phyloP scores from a whole-genome alignment of 2,113 vertebrate species.

The Passer montanus region DNA sequence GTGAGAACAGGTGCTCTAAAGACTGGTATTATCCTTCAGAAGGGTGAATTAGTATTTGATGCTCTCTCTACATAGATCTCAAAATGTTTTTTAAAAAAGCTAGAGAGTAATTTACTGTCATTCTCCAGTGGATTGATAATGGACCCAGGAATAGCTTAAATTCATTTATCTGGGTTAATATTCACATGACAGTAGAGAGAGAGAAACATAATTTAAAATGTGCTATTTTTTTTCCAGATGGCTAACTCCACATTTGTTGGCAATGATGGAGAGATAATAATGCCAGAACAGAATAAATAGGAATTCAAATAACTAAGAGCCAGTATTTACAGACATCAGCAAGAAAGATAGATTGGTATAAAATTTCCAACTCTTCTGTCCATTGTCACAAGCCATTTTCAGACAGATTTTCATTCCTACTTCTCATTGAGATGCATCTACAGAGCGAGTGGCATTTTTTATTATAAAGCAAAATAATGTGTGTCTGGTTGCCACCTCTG shows the following conservation, averaged over 20 bases:
- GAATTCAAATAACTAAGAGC: not conserved
- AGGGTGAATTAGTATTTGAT: not conserved
- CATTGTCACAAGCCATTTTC: not conserved
- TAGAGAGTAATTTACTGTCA: not conserved
- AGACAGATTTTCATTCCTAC: not conserved
- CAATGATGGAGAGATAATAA: constrained; percentile 2
- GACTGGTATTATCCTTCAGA: not conserved
- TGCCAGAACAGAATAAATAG: not conserved
- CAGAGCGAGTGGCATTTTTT: not conserved
- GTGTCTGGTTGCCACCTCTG: not conserved
- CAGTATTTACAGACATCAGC: not conserved
- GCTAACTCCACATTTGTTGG: not conserved
- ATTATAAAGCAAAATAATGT: not conserved
- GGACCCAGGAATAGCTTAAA: not conserved
- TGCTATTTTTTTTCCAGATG: not conserved
- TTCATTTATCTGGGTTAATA: constrained; percentile 9
- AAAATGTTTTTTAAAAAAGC: not conserved
- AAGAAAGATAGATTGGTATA: not conserved
- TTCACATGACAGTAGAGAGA: not conserved
- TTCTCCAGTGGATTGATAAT: not conserved
- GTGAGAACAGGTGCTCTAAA: not conserved
- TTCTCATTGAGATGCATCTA: not conserved
- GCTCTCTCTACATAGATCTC: not conserved
- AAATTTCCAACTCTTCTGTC: not conserved
- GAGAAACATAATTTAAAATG: not conserved